These are phyloP conservation scores for Acanthornis magna DNA, from an alignment of 2,797 vertebrate genomes.

Conservation along the genomic window DNA sequence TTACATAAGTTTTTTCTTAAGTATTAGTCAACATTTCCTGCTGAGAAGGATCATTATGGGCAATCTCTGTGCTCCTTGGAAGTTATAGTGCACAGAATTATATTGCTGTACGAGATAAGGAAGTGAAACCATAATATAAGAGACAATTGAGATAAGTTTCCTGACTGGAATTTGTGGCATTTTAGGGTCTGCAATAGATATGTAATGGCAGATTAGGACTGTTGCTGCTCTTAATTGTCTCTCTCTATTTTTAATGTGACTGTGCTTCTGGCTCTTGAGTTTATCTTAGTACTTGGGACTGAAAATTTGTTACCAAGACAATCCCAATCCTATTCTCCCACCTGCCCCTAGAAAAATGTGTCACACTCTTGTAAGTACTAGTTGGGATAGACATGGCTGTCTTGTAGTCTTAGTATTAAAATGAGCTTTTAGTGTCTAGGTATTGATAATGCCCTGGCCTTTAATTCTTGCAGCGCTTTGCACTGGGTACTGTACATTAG, in stretches of 20 bases:
- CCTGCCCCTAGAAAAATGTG: background rate
- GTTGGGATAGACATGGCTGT: background rate
- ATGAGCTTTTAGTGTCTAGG: background rate
- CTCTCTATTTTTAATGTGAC: background rate
- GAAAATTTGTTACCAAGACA: background rate
- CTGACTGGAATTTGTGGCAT: background rate
- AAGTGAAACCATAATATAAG: background rate
- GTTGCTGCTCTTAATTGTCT: background rate
- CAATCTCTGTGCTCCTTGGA: background rate
- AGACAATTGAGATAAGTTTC: background rate
- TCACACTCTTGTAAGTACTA: background rate
- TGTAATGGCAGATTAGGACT: background rate
- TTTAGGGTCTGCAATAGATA: background rate
- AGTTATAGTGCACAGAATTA: background rate
- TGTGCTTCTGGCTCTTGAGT: background rate
- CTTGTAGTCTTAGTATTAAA: background rate
- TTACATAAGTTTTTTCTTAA: background rate
- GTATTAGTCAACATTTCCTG: background rate
- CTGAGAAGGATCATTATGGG: background rate
- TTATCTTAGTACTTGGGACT: background rate
- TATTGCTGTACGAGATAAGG: background rate
- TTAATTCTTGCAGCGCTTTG: background rate
- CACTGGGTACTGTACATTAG: background rate
- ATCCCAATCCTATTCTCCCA: background rate
- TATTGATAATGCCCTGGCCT: background rate